Conservation (phyloP, 1,140 invertebrate species). For the Helicoverpa zea region DNA sequence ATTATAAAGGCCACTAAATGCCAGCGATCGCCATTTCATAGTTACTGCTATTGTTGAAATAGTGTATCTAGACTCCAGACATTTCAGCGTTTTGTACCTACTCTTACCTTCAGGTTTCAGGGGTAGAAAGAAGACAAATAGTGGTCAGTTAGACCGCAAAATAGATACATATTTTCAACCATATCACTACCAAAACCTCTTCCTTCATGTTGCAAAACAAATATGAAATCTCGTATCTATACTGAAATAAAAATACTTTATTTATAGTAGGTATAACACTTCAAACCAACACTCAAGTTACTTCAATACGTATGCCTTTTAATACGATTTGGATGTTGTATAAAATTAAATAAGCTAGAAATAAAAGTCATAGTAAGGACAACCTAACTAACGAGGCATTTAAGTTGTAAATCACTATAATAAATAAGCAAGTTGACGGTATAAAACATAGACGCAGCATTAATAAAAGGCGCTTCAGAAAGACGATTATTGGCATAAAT, state of each 20-base stretch:
- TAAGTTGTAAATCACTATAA: constrained; percentile 15
- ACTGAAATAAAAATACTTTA: too few relatives aligned
- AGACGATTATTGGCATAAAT: constrained; percentile 64
- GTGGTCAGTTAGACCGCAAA: too few relatives aligned
- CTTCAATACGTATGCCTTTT: too few relatives aligned
- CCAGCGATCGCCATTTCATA: constrained; percentile 10
- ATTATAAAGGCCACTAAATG: constrained; percentile 42
- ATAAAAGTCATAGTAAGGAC: constrained; percentile 7
- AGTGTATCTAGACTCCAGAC: neutral
- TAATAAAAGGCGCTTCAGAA: constrained; percentile 39
- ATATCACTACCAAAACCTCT: too few relatives aligned
- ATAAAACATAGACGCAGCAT: constrained; percentile 13
- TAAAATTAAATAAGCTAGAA: neutral
- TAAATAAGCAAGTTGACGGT: constrained; percentile 5
- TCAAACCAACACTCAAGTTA: too few relatives aligned
- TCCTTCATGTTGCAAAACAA: too few relatives aligned
- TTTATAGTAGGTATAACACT: too few relatives aligned
- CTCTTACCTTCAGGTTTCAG: neutral
- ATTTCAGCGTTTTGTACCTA: neutral
- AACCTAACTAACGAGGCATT: constrained; percentile 1
- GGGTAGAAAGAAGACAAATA: too few relatives aligned
- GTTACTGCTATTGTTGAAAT: constrained; percentile 3
- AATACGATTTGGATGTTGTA: too few relatives aligned
- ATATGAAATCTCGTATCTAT: too few relatives aligned
- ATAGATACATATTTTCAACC: too few relatives aligned